Base-by-base conservation (phyloP, 2,113 vertebrate genomes). In the Xyliphius kryptos region DNA sequence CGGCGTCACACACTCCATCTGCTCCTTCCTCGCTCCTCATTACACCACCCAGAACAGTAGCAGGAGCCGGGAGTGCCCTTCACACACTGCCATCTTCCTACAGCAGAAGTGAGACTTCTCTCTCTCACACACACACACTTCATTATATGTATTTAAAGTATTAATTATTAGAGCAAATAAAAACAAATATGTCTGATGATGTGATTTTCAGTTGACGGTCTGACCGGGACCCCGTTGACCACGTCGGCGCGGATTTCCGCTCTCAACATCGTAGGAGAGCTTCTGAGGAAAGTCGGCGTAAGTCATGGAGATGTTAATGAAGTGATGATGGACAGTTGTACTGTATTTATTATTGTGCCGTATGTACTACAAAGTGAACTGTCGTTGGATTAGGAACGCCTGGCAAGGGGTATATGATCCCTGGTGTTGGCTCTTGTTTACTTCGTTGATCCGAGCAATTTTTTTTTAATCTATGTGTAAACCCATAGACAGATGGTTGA, bases 201-300 rank as follows among this genome's bases (percentile, higher is more conserved):
- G n/a, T n/a, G n/a, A n/a, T n/a, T n/a, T 77, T 56, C 74, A 82
- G 92, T 91, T 14, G 90, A 92, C 68, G 80, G 86, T 52, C 82
- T 85, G 0, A 73, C 87, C 1, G 89, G 89, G 63, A 95, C 89
- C 1, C 96, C 94, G 0, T 90, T 99, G 36, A 99, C 93, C 0
- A 93, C 94, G 0, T 94, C 95, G 0, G 93, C 95, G 50, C 88
- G 94, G 67, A 97, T 97, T 86, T 98, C 96, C 46, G 95, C 94
- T 2, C 90, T 99, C 26, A 97, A 96, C 77, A 98, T 97, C 0
- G 94, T 99, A 2, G 95, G 96, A 44, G 95, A 97, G 76, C 84
- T 99, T 60, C 87, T 99, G 51, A 84, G 91, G 66, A 99, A 99
- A 95, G 95, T 99, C 0, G 94, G 95, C 79, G 95, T 98, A 80